phyloP scores from a whole-genome alignment of 2,888 invertebrate genomes.

The Tribolium freemani region DNA sequence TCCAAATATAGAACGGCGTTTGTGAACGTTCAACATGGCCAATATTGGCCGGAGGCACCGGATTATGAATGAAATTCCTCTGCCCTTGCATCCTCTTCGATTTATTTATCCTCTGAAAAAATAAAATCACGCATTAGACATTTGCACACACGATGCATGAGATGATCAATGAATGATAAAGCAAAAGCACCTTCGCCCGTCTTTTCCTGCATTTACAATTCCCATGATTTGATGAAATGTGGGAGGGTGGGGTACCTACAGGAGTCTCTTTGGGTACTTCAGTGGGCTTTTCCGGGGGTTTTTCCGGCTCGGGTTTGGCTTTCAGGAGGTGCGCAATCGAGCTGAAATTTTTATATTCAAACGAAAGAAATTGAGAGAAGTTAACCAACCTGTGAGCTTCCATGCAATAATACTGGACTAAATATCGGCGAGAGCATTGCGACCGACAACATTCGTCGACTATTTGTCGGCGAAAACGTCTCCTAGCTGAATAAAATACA shows the following conservation, averaged over 20 bases:
- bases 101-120: slow-evolving; percentile 31
- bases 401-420: slow-evolving; percentile 33
- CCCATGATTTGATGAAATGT: slow-evolving; percentile 6
- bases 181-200: slow-evolving; percentile 33
- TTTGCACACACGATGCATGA: not conserved
- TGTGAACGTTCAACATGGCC: slow-evolving; percentile 30
- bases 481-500: slow-evolving; percentile 14
- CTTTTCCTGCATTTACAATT: slow-evolving; percentile 31
- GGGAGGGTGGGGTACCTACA: slow-evolving; percentile 2
- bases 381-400: slow-evolving; percentile 16
- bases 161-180: not conserved
- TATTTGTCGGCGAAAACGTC: slow-evolving; percentile 26
- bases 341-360: slow-evolving; percentile 18
- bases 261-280: not conserved
- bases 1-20: slow-evolving; percentile 32
- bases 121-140: not conserved
- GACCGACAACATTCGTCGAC: slow-evolving; percentile 30
- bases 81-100: not conserved
- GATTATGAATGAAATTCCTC: slow-evolving; percentile 7
- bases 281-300: not conserved
- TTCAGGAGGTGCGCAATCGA: not conserved
- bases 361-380: not conserved
- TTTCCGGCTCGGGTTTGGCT: not conserved
- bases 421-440: slow-evolving; percentile 24
- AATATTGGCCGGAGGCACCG: slow-evolving; percentile 25